A percentile compares a stretch with the other conserved stretches of the same genome.
Conservation (phyloP, 2,888 invertebrate genomes). For the Thymelicus sylvestris region DNA sequence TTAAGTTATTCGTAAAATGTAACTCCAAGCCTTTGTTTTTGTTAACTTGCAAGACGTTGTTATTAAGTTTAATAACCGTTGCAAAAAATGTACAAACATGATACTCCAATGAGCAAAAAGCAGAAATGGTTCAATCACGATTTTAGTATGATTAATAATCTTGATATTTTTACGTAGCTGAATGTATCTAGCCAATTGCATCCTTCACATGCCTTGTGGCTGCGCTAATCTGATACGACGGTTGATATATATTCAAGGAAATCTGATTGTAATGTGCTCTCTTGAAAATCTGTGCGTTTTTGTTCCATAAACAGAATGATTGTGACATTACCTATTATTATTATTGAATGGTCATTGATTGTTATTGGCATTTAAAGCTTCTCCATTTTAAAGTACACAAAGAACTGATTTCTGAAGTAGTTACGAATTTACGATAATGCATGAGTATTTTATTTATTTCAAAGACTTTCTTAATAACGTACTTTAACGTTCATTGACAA, state of each 20-base stretch:
- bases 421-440: background rate
- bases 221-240: background rate
- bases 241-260: too few relatives aligned
- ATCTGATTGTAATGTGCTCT: background rate
- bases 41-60: background rate
- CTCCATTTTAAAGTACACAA: too few relatives aligned
- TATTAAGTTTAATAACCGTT: background rate
- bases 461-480: background rate
- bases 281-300: background rate
- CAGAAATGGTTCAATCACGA: conserved; percentile 9
- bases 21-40: background rate
- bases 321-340: too few relatives aligned
- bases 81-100: background rate
- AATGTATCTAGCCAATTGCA: background rate
- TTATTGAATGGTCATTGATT: too few relatives aligned
- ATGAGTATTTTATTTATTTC: conserved; percentile 5
- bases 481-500: too few relatives aligned
- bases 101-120: background rate
- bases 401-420: too few relatives aligned
- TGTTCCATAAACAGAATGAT: too few relatives aligned
- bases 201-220: conserved; percentile 6
- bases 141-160: conserved; percentile 1
- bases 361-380: too few relatives aligned
- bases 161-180: background rate
- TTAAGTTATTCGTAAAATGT: background rate